phyloP scores from a whole-genome alignment of 2,797 vertebrate species.

The Hephaestus fuliginosus region DNA sequence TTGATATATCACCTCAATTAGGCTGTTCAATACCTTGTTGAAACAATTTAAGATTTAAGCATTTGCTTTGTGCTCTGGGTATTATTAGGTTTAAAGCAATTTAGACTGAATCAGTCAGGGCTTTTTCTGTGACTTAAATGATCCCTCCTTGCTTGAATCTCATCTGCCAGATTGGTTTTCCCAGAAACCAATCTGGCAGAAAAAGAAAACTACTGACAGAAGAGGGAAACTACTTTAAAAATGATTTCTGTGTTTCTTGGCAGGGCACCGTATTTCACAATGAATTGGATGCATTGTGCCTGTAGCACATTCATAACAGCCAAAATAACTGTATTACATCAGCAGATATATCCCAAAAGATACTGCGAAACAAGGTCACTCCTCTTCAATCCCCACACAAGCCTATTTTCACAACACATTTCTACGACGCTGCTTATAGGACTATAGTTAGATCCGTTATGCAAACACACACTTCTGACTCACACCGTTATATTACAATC shows the following conservation, averaged over 20 bases:
- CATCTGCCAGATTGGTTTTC: conserved; percentile 64
- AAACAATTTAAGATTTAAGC: conserved; percentile 77
- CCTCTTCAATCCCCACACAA: conserved; percentile 72
- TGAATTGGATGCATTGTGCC: conserved; percentile 49
- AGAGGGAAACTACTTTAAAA: conserved; percentile 47
- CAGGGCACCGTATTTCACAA: conserved; percentile 43
- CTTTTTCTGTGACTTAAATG: conserved; percentile 52
- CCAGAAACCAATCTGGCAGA: conserved; percentile 39
- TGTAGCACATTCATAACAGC: conserved; percentile 51
- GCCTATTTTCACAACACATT: conserved; percentile 60
- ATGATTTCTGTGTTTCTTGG: conserved; percentile 44
- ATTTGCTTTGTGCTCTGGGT: conserved; percentile 66
- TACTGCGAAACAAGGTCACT: conserved; percentile 68
- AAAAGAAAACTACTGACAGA: conserved; percentile 36
- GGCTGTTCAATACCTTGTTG: conserved; percentile 75
- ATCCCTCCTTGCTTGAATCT: conserved; percentile 54
- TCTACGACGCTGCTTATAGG: conserved; percentile 47
- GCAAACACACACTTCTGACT: conserved; percentile 74
- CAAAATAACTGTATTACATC: conserved; percentile 71
- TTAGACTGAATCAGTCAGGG: conserved; percentile 63
- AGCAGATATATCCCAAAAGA: conserved; percentile 66
- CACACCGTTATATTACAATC: conserved; percentile 61
- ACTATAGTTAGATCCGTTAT: conserved; percentile 65
- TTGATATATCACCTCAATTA: conserved; percentile 80
- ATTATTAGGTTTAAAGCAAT: conserved; percentile 74